phyloP scores from a whole-genome alignment of 2,888 invertebrate species.

The Euzetes globulus region DNA sequence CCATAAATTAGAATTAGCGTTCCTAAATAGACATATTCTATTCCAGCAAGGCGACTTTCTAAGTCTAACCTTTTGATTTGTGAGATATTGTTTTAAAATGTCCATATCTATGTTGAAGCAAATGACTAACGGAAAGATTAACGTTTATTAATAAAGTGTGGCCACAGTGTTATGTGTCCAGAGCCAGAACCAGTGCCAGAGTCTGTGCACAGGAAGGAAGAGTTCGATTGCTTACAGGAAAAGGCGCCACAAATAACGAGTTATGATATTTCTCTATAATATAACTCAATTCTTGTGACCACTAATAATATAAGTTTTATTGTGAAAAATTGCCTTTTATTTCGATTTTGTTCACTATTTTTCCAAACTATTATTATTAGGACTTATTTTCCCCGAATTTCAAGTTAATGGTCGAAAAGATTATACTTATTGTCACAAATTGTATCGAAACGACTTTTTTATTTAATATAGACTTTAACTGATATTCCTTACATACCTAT shows the following conservation, averaged over 20 bases:
- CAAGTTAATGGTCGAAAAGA: not conserved
- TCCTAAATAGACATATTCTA: too few species aligned
- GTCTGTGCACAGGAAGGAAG: conserved; percentile 31
- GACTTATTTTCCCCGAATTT: not conserved
- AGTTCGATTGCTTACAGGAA: conserved; percentile 32
- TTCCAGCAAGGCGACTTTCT: too few species aligned
- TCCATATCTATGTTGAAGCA: too few species aligned
- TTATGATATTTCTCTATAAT: conserved; percentile 6
- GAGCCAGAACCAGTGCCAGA: too few species aligned
- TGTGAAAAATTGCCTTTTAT: conserved; percentile 6
- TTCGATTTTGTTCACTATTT: not conserved
- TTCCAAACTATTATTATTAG: not conserved
- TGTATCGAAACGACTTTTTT: not conserved
- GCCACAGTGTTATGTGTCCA: conserved; percentile 1
- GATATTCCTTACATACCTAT: not conserved
- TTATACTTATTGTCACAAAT: conserved; percentile 6
- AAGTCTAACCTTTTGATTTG: too few species aligned
- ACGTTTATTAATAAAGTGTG: not conserved
- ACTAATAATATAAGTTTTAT: conserved; percentile 18
- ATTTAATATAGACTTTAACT: not conserved
- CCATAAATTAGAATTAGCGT: too few species aligned
- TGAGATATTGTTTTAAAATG: too few species aligned
- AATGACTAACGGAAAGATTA: too few species aligned
- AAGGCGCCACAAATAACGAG: conserved; percentile 10
- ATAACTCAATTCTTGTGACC: conserved; percentile 20